phyloP scores from a whole-genome alignment of 2,797 vertebrate genomes.

The Chelonia mydas region DNA sequence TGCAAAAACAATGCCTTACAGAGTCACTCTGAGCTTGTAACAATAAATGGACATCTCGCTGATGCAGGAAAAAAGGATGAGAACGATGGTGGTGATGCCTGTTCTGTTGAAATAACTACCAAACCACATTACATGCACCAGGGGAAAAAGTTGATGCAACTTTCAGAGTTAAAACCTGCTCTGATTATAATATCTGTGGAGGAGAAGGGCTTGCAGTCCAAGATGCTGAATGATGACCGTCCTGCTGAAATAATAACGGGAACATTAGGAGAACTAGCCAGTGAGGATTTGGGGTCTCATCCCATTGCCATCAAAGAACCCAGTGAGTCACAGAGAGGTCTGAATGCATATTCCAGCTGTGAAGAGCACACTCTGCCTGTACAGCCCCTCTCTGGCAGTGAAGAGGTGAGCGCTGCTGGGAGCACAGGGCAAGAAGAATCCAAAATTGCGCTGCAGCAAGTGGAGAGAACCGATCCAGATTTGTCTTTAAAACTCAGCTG shows the following conservation, averaged over 20 bases:
- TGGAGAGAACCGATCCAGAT: background rate
- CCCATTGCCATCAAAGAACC: background rate
- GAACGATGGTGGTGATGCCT: background rate
- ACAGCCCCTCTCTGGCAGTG: background rate
- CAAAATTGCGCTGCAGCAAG: background rate
- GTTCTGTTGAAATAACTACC: constrained; percentile 28
- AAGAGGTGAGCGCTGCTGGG: background rate
- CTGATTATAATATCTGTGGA: constrained; percentile 65
- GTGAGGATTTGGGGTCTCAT: constrained; percentile 8
- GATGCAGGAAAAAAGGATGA: background rate
- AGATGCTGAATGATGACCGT: constrained; percentile 19
- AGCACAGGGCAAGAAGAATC: background rate
- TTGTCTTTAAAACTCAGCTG: constrained; percentile 11
- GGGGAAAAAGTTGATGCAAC: background rate
- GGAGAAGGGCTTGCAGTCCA: constrained; percentile 66
- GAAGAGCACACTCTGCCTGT: background rate
- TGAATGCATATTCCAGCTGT: background rate
- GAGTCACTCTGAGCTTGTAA: background rate
- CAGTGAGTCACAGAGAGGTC: background rate
- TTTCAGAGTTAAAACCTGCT: constrained; percentile 27
- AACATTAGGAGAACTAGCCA: background rate
- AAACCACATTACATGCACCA: background rate
- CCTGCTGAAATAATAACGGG: background rate
- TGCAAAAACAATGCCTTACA: constrained; percentile 5
- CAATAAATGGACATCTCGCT: background rate